These are phyloP conservation scores for Tillus elongatus DNA, from an alignment of 2,888 invertebrate species.

Conservation along the genomic window DNA sequence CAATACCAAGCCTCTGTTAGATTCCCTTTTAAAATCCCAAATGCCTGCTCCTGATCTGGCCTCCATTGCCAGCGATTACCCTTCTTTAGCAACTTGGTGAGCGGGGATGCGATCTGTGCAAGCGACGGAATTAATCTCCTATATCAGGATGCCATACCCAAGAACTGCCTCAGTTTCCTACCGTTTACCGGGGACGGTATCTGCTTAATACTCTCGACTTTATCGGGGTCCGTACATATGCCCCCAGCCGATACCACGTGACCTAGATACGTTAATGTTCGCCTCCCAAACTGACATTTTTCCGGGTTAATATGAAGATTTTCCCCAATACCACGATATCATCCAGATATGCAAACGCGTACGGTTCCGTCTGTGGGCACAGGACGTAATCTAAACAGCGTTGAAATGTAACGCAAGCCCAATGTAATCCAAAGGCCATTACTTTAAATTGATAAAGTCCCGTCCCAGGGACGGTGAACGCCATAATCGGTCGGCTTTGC, in stretches of 20 bases:
- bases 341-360: neutral
- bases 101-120: constrained; percentile 12
- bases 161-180: constrained; percentile 17
- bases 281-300: constrained; percentile 15
- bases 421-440: too few relatives aligned
- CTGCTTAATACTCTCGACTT: constrained; percentile 12
- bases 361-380: neutral
- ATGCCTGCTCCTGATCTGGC: neutral
- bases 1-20: constrained; percentile 1
- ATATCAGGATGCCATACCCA: constrained; percentile 22
- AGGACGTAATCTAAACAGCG: neutral
- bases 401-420: too few relatives aligned
- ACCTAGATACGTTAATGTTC: constrained; percentile 18
- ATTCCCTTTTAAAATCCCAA: too few relatives aligned
- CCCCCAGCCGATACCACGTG: constrained; percentile 15
- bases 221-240: constrained; percentile 12
- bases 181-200: constrained; percentile 13
- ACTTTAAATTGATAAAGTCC: neutral
- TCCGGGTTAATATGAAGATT: neutral
- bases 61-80: constrained; percentile 3
- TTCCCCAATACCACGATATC: constrained; percentile 2
- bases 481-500: neutral
- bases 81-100: constrained; percentile 9
- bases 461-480: neutral
- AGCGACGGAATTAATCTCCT: constrained; percentile 16